Evolutionary conservation across 1,140 invertebrate species (phyloP).

Genomic region (Sogatella furcifera): DNA sequence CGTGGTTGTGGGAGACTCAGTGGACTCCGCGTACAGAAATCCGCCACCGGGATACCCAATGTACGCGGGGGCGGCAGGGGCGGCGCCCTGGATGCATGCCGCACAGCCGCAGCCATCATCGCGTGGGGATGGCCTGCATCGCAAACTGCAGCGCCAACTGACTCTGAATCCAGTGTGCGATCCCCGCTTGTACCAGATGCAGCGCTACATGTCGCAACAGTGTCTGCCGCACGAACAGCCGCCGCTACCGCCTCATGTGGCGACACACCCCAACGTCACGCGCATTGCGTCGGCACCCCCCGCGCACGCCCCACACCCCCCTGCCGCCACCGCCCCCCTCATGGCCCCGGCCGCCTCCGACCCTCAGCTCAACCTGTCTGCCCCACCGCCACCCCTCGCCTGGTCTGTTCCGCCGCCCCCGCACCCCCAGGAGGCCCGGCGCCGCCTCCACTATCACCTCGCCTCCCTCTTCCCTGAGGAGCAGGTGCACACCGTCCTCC

Average conservation of each 20-base stretch:
- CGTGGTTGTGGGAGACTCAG: constrained; percentile 20
- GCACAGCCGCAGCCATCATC: constrained; percentile 15
- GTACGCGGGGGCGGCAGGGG: constrained; percentile 13
- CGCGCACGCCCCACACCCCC: constrained; percentile 37
- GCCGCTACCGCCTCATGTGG: neutral
- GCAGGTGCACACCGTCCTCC: constrained; percentile 74
- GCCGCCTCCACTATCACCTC: constrained; percentile 71
- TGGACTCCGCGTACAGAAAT: constrained; percentile 20
- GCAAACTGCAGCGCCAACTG: constrained; percentile 67
- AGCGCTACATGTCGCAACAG: constrained; percentile 14
- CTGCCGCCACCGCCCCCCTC: constrained; percentile 25
- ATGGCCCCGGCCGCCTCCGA: constrained; percentile 42
- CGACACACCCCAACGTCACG: constrained; percentile 38
- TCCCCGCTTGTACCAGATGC: constrained; percentile 47
- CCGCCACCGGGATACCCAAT: constrained; percentile 7
- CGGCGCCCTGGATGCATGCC: constrained; percentile 15
- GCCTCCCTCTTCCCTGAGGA: constrained; percentile 79
- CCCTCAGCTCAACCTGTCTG: constrained; percentile 21
- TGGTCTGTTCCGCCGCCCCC: constrained; percentile 49
- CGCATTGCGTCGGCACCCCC: constrained; percentile 68
- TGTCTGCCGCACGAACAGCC: constrained; percentile 9
- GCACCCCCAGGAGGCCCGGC: constrained; percentile 47
- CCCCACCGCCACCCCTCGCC: constrained; percentile 15
- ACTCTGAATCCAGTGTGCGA: constrained; percentile 70
- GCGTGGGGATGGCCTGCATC: constrained; percentile 53